phyloP scores from a whole-genome alignment of 2,113 vertebrate genomes.

The Oryzias melastigma region DNA sequence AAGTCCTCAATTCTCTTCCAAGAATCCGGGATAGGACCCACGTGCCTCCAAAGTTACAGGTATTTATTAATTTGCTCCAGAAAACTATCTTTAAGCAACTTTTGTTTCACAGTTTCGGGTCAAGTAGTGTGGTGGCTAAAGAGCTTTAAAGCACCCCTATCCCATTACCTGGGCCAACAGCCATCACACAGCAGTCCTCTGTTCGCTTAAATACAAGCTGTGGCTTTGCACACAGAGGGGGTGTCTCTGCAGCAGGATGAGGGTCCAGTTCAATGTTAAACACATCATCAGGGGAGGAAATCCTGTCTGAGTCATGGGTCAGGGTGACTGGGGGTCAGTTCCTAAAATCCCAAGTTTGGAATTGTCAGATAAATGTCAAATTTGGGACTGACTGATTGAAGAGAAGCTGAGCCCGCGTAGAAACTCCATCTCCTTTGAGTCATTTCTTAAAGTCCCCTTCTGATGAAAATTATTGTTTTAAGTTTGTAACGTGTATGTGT shows the following conservation, averaged over 20 bases:
- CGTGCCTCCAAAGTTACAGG: no score
- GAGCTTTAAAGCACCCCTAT: slow-evolving; percentile 51
- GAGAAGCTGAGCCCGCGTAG: slow-evolving; percentile 6
- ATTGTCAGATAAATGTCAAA: slow-evolving; percentile 59
- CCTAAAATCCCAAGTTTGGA: slow-evolving; percentile 56
- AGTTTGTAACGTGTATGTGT: no score
- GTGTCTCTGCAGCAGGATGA: slow-evolving; percentile 36
- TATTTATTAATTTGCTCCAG: no score
- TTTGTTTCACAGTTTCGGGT: slow-evolving; percentile 49
- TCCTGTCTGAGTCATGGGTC: slow-evolving; percentile 54
- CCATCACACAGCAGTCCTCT: slow-evolving; percentile 56
- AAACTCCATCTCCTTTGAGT: slow-evolving; percentile 1
- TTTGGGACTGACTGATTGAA: slow-evolving; percentile 25
- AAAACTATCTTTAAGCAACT: slow-evolving; percentile 25
- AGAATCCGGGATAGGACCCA: background rate
- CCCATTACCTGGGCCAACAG: slow-evolving; percentile 60
- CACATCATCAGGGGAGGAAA: slow-evolving; percentile 57
- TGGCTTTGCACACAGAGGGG: slow-evolving; percentile 32
- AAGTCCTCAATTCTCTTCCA: slow-evolving; percentile 1
- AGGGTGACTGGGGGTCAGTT: slow-evolving; percentile 44
- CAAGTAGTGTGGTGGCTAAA: slow-evolving; percentile 50
- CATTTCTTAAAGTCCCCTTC: background rate
- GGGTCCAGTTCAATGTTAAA: slow-evolving; percentile 63
- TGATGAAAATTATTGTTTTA: no score
- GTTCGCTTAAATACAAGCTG: slow-evolving; percentile 45